These are phyloP conservation scores for Melopsittacus undulatus DNA, from an alignment of 2,797 vertebrate species.

Conservation along the genomic window DNA sequence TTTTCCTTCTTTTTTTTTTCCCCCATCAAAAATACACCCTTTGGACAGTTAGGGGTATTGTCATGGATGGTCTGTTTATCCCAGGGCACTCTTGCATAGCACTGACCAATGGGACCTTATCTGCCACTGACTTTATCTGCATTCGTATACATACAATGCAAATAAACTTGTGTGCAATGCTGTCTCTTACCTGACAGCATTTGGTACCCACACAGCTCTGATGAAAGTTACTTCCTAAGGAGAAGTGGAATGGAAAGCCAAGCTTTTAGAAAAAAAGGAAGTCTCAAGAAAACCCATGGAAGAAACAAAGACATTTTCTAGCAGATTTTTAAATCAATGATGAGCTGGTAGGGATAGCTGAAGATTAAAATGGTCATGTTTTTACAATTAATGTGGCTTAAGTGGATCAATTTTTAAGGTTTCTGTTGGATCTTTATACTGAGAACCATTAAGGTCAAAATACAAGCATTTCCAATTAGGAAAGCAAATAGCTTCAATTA, in stretches of 20 bases:
- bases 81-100: not conserved
- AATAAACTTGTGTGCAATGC: not conserved
- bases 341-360: not conserved
- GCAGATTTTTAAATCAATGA: not conserved
- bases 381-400: not conserved
- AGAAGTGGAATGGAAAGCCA: not conserved
- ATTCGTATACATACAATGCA: not conserved
- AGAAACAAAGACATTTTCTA: not conserved
- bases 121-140: not conserved
- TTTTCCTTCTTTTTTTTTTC: not conserved
- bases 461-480: not conserved
- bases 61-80: not conserved
- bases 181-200: not conserved
- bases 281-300: not conserved
- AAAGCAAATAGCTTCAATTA: not conserved
- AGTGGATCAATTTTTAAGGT: constrained; percentile 1
- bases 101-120: not conserved
- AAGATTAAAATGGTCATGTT: not conserved
- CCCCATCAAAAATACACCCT: not conserved
- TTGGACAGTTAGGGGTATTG: not conserved
- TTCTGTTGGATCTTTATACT: not conserved
- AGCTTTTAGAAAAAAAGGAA: not conserved
- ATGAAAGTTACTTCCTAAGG: constrained; percentile 2
- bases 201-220: not conserved
- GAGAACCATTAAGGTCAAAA: constrained; percentile 2